Evolutionary conservation across 2,888 invertebrate species (phyloP), one percentile per base, ranked within the genome.

Genomic region (Tupiocoris notatus): DNA sequence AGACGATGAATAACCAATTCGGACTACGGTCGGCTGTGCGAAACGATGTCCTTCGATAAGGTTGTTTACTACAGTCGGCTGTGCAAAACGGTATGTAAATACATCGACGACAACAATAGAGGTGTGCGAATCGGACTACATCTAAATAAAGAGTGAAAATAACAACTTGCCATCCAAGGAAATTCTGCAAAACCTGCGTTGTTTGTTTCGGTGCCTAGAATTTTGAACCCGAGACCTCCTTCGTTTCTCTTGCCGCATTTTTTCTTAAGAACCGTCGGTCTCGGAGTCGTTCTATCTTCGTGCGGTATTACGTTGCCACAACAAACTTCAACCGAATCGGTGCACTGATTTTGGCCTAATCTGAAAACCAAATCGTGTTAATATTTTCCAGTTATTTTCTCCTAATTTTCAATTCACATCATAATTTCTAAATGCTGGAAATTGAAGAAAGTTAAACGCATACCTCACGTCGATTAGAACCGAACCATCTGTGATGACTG

Each of bases 151-250:
- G n/a, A n/a, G n/a, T n/a, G n/a, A n/a, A n/a, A n/a, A n/a, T n/a
- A n/a, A n/a, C n/a, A n/a, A 12, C 39, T 79, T 67, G 78, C 79
- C 90, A 92, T 91, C 94, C 93, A 94, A 0, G 93, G 92, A 82
- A 92, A 93, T 83, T 94, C 93, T 0, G 89, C 93, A 79, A 90
- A 93, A 81, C 91, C 89, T 0, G 88, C 87, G 82, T 93, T 92
- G 59, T 88, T 87, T 78, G 91, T 86, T 0, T 82, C 71, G 18
- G 77, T 70, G 2, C 89, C 86, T 0, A 88, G 89, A 25, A 92
- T 92, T 17, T 90, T 85, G 81, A 91, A 89, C 1, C 90, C 91
- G 0, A 93, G 88, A 0, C 94, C 94, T 0, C 89, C 86, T 0
- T 88, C 85, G 82, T 93, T 90, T n/a, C 90, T 87, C 82, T 87